phyloP scores from a whole-genome alignment of 2,113 vertebrate species.

The Ameiurus melas region DNA sequence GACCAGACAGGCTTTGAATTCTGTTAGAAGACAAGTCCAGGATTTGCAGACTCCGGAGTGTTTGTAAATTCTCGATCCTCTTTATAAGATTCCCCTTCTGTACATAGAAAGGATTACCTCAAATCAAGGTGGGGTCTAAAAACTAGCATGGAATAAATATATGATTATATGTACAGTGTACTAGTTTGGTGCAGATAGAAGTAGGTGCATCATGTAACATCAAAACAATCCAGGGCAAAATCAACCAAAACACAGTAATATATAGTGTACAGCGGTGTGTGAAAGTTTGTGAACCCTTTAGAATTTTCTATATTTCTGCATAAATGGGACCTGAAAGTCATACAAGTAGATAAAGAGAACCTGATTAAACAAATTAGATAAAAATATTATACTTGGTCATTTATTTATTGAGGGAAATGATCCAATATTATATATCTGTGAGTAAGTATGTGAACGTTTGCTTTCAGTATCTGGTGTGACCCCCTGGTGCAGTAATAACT shows the following conservation, averaged over 20 bases:
- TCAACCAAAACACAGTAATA: neutral
- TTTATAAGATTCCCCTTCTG: slow-evolving; percentile 84
- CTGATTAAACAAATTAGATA: no score
- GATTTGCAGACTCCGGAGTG: slow-evolving; percentile 71
- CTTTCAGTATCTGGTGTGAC: no score
- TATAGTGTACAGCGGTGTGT: neutral
- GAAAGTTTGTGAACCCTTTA: no score
- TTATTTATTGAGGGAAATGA: no score
- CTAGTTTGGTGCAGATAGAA: neutral
- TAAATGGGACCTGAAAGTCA: no score
- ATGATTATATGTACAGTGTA: neutral
- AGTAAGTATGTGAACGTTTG: no score
- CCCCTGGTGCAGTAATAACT: no score
- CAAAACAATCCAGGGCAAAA: neutral
- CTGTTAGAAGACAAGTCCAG: slow-evolving; percentile 85
- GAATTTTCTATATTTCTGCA: no score
- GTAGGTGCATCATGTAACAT: neutral
- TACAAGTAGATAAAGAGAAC: no score
- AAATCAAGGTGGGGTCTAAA: neutral
- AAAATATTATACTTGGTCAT: no score
- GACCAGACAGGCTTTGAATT: slow-evolving; percentile 79
- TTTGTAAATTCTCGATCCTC: slow-evolving; percentile 77
- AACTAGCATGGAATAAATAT: neutral
- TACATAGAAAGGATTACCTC: slow-evolving; percentile 29
- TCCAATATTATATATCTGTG: no score